Percentiles rank a stretch among this genome's conserved stretches.
These are phyloP conservation scores for Tricholaema leucomelas DNA, from an alignment of 2,113 vertebrate genomes.

Conservation along the genomic window DNA sequence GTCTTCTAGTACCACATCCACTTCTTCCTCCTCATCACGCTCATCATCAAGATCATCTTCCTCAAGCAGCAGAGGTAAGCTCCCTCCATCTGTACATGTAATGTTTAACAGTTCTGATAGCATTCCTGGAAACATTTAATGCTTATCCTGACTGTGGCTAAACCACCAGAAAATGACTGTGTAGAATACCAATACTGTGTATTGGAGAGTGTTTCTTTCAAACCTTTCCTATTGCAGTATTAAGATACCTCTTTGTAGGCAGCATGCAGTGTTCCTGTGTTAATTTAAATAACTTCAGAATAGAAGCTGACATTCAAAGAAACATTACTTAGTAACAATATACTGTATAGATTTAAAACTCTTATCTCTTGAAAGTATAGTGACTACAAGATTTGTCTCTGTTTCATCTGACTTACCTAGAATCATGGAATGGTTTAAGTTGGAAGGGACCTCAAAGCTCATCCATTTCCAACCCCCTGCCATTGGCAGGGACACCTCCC, in stretches of 20 bases:
- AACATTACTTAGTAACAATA: not conserved
- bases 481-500: too few species aligned
- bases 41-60: slow-evolving; percentile 71
- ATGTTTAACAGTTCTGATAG: not conserved
- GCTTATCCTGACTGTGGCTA: not conserved
- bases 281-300: not conserved
- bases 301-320: not conserved
- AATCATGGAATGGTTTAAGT: too few species aligned
- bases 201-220: not conserved
- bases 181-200: not conserved
- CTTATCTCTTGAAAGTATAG: not conserved
- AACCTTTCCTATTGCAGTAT: not conserved
- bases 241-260: not conserved
- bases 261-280: not conserved
- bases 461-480: too few species aligned
- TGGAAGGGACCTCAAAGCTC: too few species aligned
- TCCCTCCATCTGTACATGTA: fast-evolving
- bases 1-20: slow-evolving; percentile 67
- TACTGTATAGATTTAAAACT: not conserved
- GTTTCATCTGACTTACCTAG: fast-evolving
- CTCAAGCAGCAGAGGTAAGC: slow-evolving; percentile 80
- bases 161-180: not conserved
- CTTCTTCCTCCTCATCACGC: slow-evolving; percentile 65
- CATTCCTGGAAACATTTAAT: not conserved
- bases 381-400: not conserved